Conservation (phyloP, 2,888 invertebrate species). For the Tetranychus truncatus region DNA sequence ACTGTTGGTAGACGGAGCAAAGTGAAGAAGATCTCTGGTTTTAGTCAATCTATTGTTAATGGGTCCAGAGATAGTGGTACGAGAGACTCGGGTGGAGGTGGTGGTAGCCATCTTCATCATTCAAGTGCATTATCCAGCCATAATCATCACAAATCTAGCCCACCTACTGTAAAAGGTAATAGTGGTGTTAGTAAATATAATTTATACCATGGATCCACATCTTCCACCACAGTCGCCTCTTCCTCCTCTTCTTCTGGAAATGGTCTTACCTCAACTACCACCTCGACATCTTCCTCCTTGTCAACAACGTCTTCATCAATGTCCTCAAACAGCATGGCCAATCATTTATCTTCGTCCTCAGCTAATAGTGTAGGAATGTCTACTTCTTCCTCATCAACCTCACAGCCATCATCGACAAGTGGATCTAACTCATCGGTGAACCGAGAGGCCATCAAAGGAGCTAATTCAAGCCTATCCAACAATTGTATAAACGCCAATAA, state of each 20-base stretch:
- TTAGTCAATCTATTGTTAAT: conserved; percentile 2
- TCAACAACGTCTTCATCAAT: conserved; percentile 10
- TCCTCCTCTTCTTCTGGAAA: conserved; percentile 6
- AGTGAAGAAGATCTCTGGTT: conserved; percentile 39
- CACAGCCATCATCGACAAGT: neutral
- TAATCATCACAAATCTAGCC: neutral
- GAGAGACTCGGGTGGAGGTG: neutral
- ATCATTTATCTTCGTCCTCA: conserved; percentile 7
- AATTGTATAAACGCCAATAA: neutral
- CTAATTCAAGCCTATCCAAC: neutral
- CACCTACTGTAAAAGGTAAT: neutral
- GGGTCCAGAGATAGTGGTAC: neutral
- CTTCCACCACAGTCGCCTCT: neutral
- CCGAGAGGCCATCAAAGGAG: neutral
- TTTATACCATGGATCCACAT: neutral
- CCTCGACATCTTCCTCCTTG: neutral
- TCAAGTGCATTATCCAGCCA: neutral
- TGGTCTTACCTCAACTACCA: conserved; percentile 4
- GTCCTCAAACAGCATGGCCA: conserved; percentile 8
- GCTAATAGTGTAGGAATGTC: conserved; percentile 23
- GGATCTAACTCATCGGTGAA: neutral
- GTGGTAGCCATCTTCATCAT: conserved; percentile 3
- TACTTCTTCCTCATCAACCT: neutral
- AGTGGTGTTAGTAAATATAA: neutral
- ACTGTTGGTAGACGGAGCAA: conserved; percentile 74